A percentile compares a stretch with the other conserved stretches of the same genome.
Evolutionary conservation across 2,113 vertebrate species (phyloP).

Genomic region (Corythoichthys intestinalis): DNA sequence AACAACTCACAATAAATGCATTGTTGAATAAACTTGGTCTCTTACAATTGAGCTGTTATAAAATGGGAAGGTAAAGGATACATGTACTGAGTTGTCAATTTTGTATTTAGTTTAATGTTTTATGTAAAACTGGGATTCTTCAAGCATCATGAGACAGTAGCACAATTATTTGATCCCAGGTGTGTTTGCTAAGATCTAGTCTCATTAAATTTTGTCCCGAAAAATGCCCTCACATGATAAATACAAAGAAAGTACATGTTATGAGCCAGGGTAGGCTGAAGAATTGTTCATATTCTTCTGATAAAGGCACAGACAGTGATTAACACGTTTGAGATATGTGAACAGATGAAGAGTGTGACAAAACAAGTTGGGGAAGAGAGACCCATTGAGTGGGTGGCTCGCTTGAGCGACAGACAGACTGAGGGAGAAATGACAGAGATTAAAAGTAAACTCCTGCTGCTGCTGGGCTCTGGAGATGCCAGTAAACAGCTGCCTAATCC

Average conservation of each 20-base stretch:
- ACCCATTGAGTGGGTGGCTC: not conserved
- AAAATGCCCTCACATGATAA: not conserved
- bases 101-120: no score
- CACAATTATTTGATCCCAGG: not conserved
- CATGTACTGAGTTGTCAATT: no score
- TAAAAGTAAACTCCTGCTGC: constrained; percentile 36
- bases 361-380: not conserved
- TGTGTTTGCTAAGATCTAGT: no score
- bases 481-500: constrained; percentile 60
- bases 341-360: not conserved
- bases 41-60: no score
- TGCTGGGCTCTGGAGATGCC: constrained; percentile 37
- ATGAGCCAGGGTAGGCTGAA: not conserved
- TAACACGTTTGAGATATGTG: not conserved
- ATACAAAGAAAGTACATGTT: not conserved
- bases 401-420: not conserved
- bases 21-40: no score
- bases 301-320: not conserved
- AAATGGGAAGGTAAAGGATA: no score
- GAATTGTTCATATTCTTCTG: not conserved
- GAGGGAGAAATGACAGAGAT: constrained; percentile 25
- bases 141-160: no score
- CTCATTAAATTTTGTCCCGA: not conserved
- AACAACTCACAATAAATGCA: no score
- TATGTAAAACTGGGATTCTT: no score